Evolutionary conservation across 2,797 vertebrate species (phyloP), one percentile per base, ranked within the genome.

Genomic region (Halcyon badia): DNA sequence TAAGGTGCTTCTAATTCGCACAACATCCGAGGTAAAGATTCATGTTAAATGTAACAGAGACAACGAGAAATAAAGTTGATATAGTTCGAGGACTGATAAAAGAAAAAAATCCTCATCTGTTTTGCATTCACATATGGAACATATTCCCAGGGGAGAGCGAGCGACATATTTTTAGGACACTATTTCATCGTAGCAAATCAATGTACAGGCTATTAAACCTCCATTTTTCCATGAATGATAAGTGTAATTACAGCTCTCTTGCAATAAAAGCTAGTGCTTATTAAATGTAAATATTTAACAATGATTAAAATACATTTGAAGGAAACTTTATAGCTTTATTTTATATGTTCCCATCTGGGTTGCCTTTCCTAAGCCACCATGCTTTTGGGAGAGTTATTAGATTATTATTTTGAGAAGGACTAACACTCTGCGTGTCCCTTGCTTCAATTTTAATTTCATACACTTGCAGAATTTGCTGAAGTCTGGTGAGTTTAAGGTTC

Each of bases 261-360:
- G 97, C 94, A 96, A 97, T 98, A 98, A 98, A 98, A 98, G 89
- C 92, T 72, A 93, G 97, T 97, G 95, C 97, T 98, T 98, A 98
- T 98, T 98, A 98, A 98, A 98, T 98, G 97, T 98, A 98, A 98
- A 98, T 98, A 98, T 98, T 98, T 98, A 97, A 97, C 98, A 98
- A 98, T 97, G 95, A 98, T 98, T 98, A 97, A 98, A 98, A 98
- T 97, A 96, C 96, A 98, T 97, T 98, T 97, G 97, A 98, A 98
- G 96, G 97, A 90, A 95, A 96, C 97, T 98, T 98, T 98, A 98
- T 97, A 97, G 98, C 97, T 97, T 93, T 97, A 97, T 98, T 98
- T 98, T 98, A 98, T 98, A 98, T 76, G 96, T 90, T 96, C 94
- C 98, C 98, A 98, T 98, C 98, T 98, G 98, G 97, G 96, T 94